Percentiles rank a stretch among this genome's conserved stretches.
phyloP scores from a whole-genome alignment of 2,797 vertebrate genomes.

The Spea hammondii region DNA sequence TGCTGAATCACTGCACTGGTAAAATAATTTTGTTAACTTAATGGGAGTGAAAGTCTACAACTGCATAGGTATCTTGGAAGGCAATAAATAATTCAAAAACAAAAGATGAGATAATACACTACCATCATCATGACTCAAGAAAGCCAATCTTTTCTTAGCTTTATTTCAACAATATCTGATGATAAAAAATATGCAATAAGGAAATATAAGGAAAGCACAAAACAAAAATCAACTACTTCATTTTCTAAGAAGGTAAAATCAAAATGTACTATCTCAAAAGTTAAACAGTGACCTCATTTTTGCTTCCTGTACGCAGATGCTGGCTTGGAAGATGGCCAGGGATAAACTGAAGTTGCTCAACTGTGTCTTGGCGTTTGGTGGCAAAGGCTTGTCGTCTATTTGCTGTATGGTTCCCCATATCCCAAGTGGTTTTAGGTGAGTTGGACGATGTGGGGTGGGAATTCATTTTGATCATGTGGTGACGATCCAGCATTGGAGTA shows the following conservation, averaged over 20 bases:
- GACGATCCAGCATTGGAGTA: conserved; percentile 80
- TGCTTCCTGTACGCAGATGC: conserved; percentile 87
- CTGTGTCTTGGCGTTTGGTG: conserved; percentile 85
- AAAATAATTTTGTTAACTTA: neutral
- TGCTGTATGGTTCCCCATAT: conserved; percentile 67
- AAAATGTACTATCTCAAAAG: neutral
- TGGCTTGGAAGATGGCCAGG: conserved; percentile 83
- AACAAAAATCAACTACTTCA: conserved; percentile 39
- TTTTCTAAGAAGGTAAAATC: conserved; percentile 35
- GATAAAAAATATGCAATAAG: conserved; percentile 31
- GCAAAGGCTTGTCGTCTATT: conserved; percentile 81
- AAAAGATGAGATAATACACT: conserved; percentile 10
- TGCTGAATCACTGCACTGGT: neutral
- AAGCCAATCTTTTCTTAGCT: conserved; percentile 10
- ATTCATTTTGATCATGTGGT: conserved; percentile 89
- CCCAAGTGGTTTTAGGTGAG: conserved; percentile 55
- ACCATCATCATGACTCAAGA: conserved; percentile 1
- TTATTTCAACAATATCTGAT: conserved; percentile 17
- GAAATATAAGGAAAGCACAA: conserved; percentile 42
- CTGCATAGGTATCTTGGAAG: conserved; percentile 34
- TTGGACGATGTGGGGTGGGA: conserved; percentile 76
- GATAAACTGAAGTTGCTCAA: conserved; percentile 92
- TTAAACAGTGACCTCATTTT: conserved; percentile 91
- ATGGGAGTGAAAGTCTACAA: conserved; percentile 17
- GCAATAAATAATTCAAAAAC: conserved; percentile 24